Conservation (phyloP, 1,140 invertebrate genomes). For the Proales similis region DNA sequence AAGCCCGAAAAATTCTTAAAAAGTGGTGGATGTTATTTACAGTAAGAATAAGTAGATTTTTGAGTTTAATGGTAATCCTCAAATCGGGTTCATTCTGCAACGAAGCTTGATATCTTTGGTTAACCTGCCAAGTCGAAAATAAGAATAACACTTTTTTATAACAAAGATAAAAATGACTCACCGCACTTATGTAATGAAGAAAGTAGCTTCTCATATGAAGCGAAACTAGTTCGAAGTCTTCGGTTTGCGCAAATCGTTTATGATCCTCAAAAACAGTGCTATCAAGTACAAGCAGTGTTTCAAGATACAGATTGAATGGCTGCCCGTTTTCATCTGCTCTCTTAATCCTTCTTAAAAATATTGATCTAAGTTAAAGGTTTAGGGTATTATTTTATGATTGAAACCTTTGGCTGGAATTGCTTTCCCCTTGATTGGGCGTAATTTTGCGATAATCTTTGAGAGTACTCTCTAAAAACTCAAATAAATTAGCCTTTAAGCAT, state of each 20-base stretch:
- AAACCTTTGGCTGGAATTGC: too few species aligned
- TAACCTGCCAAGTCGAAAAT: not conserved
- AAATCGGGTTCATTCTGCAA: slow-evolving; percentile 28
- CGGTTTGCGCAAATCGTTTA: slow-evolving; percentile 5
- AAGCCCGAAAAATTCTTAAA: not conserved
- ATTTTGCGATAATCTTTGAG: too few species aligned
- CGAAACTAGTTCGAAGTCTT: slow-evolving; percentile 16
- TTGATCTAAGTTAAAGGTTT: too few species aligned
- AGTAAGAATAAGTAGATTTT: slow-evolving; percentile 22
- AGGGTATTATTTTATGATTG: too few species aligned
- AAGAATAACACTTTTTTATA: not conserved
- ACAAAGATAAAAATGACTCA: not conserved
- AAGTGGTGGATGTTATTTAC: not conserved
- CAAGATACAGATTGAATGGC: slow-evolving; percentile 25
- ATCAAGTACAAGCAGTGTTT: slow-evolving; percentile 9
- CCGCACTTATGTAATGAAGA: slow-evolving; percentile 30
- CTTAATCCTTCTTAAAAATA: too few species aligned
- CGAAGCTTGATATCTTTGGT: slow-evolving; percentile 25
- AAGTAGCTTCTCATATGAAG: slow-evolving; percentile 35
- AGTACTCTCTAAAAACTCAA: too few species aligned
- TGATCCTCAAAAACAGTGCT: slow-evolving; percentile 16
- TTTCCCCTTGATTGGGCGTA: too few species aligned
- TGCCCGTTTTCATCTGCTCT: slow-evolving; percentile 6
- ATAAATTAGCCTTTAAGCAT: too few species aligned
- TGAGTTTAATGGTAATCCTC: slow-evolving; percentile 9